A percentile compares a stretch with the other conserved stretches of the same genome.
phyloP scores from a whole-genome alignment of 2,888 invertebrate species.

The Drosophila buzzatii region DNA sequence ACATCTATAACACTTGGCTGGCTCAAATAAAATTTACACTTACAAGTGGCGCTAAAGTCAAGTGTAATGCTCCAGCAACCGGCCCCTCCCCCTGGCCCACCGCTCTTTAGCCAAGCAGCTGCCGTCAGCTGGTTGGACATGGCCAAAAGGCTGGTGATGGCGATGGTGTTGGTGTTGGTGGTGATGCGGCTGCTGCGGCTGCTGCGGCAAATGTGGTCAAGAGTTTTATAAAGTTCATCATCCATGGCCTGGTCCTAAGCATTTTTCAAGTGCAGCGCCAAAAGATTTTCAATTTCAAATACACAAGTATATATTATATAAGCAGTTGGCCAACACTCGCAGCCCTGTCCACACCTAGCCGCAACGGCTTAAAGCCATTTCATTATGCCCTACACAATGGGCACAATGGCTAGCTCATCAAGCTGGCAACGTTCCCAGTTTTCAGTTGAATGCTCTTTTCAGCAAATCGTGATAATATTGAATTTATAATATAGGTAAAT shows the following conservation, averaged over 20 bases:
- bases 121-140: conserved; percentile 74
- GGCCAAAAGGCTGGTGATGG: conserved; percentile 34
- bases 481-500: not conserved
- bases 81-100: not conserved
- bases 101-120: conserved; percentile 1
- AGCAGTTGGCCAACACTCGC: conserved; percentile 54
- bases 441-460: not conserved
- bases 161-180: not conserved
- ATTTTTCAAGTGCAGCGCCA: conserved; percentile 75
- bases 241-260: conserved; percentile 66
- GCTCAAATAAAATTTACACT: conserved; percentile 77
- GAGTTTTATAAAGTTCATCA: conserved; percentile 77
- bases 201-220: conserved; percentile 74
- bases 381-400: conserved; percentile 41
- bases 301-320: conserved; percentile 63
- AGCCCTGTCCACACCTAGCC: conserved; percentile 42
- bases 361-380: conserved; percentile 28
- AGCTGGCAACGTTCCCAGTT: conserved; percentile 3
- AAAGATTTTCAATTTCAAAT: conserved; percentile 78
- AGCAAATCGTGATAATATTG: not conserved
- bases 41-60: conserved; percentile 80
- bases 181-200: not conserved
- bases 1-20: conserved; percentile 61
- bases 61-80: conserved; percentile 51
- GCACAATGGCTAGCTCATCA: conserved; percentile 9